These are phyloP conservation scores for Caenorhabditis wallacei DNA, from an alignment of 2,888 invertebrate genomes.

Conservation along the genomic window DNA sequence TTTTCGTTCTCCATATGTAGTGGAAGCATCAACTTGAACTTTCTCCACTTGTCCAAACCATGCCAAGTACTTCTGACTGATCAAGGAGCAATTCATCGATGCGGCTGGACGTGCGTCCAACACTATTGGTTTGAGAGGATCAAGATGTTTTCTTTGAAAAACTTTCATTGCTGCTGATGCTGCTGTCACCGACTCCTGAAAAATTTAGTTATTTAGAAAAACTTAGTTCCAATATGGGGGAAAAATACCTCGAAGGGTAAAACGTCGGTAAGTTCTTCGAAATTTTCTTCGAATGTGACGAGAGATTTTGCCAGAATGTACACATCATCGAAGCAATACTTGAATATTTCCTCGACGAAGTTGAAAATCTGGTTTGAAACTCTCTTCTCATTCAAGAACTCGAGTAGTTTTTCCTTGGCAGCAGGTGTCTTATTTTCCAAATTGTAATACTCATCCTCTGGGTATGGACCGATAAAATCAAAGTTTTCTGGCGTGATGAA, in stretches of 20 bases:
- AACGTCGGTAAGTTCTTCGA: slow-evolving; percentile 18
- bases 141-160: not conserved
- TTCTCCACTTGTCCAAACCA: not conserved
- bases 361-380: no score
- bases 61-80: not conserved
- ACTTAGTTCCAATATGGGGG: no score
- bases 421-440: not conserved
- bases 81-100: not conserved
- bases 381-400: not conserved
- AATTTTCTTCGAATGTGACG: not conserved
- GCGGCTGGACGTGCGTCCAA: not conserved
- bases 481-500: slow-evolving; percentile 11
- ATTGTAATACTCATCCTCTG: not conserved
- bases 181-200: not conserved
- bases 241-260: not conserved
- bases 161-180: not conserved
- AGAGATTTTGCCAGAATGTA: slow-evolving; percentile 24
- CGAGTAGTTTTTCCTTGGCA: not conserved
- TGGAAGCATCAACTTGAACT: not conserved
- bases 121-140: not conserved
- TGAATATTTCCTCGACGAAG: slow-evolving; percentile 6
- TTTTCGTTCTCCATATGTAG: not conserved
- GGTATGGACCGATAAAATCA: not conserved
- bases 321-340: slow-evolving; percentile 30
- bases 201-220: no score